Evolutionary conservation across 2,113 vertebrate species (phyloP).

Genomic region (Oreochromis tanganicae): DNA sequence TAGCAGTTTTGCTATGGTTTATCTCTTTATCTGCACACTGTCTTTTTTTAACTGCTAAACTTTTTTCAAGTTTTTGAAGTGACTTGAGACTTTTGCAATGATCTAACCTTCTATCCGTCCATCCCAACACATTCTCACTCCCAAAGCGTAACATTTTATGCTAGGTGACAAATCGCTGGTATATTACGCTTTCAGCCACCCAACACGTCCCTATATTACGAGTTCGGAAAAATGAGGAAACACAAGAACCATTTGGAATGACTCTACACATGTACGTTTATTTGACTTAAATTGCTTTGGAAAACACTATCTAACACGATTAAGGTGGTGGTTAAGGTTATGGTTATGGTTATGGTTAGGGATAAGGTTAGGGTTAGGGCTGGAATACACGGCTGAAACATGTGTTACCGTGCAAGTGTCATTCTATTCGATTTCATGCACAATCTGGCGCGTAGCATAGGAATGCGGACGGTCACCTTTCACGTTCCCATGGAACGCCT

Average conservation of each 20-base stretch:
- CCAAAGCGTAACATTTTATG: not conserved
- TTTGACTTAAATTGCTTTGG: not conserved
- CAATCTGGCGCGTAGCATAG: not conserved
- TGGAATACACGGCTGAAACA: not conserved
- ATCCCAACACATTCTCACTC: not conserved
- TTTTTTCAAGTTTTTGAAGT: not conserved
- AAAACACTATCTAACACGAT: not conserved
- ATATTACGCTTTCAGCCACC: not conserved
- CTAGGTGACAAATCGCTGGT: not conserved
- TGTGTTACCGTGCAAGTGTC: rapidly evolving
- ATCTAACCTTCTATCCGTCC: not conserved
- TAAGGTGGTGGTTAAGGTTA: not conserved
- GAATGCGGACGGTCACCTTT: rapidly evolving
- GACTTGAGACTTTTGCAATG: not conserved
- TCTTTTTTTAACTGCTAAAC: not conserved
- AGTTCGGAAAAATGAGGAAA: not conserved
- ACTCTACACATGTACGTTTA: rapidly evolving
- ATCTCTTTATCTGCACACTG: not conserved
- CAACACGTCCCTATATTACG: not conserved
- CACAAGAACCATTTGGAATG: not conserved
- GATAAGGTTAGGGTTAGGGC: not conserved
- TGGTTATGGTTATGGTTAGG: rapidly evolving
- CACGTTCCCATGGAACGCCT: rapidly evolving
- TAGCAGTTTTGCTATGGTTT: not conserved
- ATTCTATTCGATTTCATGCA: not conserved